Percentiles rank a stretch among this genome's conserved stretches.
Evolutionary conservation across 2,113 vertebrate species (phyloP).

Genomic region (Pyrgilauda ruficollis): DNA sequence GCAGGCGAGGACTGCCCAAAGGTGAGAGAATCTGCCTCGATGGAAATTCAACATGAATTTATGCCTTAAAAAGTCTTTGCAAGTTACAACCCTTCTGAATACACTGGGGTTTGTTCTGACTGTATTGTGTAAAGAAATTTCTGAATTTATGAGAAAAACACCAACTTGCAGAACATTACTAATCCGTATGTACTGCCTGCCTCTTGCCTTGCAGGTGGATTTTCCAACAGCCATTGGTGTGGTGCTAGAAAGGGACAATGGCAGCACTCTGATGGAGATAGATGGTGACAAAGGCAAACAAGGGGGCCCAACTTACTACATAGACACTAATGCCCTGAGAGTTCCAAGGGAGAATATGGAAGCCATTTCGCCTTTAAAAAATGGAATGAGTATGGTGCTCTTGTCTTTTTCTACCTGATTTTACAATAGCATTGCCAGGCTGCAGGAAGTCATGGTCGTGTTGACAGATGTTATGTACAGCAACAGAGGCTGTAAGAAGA

Average conservation of each 20-base stretch:
- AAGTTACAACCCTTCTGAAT: not conserved
- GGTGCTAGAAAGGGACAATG: conserved; percentile 93
- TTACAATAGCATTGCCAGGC: not conserved
- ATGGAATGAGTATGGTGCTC: conserved; percentile 91
- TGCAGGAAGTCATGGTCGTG: not conserved
- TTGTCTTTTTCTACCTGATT: not conserved
- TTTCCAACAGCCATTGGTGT: conserved; percentile 97
- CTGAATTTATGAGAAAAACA: not conserved
- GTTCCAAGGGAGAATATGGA: conserved; percentile 96
- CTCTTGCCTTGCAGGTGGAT: conserved; percentile 82
- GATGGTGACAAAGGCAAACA: conserved; percentile 94
- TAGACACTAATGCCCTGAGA: conserved; percentile 94
- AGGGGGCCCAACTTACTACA: conserved; percentile 91
- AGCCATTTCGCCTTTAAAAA: conserved; percentile 96
- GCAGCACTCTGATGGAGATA: conserved; percentile 92
- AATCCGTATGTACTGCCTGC: not conserved
- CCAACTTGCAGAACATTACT: not conserved
- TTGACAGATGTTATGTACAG: not conserved
- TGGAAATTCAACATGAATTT: not conserved
- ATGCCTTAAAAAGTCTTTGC: not conserved
- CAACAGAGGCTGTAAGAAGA: not conserved
- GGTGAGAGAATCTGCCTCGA: conserved; percentile 71
- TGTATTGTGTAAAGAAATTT: not conserved
- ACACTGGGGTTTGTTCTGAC: not conserved
- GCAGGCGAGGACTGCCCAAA: conserved; percentile 98